These are phyloP conservation scores for Ophiodon elongatus DNA, from an alignment of 2,113 vertebrate species.

Conservation along the genomic window DNA sequence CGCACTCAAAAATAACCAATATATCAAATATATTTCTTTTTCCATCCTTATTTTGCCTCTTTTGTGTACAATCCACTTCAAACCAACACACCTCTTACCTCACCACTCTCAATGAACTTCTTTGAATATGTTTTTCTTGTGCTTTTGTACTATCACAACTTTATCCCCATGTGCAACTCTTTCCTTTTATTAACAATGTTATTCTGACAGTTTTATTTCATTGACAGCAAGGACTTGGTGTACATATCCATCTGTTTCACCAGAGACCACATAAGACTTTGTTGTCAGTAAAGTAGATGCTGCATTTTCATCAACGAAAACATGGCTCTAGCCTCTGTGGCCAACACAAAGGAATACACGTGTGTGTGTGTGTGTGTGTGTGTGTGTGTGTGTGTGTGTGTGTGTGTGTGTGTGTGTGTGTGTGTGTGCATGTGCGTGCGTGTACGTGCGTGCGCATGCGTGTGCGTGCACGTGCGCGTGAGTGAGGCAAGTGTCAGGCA, in stretches of 20 bases:
- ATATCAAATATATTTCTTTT: neutral
- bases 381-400: slow-evolving; percentile 26
- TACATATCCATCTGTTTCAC: slow-evolving; percentile 43
- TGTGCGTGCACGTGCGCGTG: slow-evolving; percentile 26
- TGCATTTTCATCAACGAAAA: slow-evolving; percentile 47
- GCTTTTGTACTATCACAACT: slow-evolving; percentile 12
- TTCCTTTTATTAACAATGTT: slow-evolving; percentile 31
- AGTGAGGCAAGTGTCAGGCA: neutral
- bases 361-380: slow-evolving; percentile 33
- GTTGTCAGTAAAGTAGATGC: slow-evolving; percentile 37
- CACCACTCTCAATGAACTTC: neutral
- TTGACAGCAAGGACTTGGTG: slow-evolving; percentile 21
- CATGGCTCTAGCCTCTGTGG: slow-evolving; percentile 15
- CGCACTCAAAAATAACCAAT: neutral
- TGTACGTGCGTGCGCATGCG: slow-evolving; percentile 23
- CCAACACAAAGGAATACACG: slow-evolving; percentile 11
- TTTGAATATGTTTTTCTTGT: slow-evolving; percentile 8
- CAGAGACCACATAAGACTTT: slow-evolving; percentile 28
- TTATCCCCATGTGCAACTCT: slow-evolving; percentile 27
- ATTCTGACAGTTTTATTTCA: slow-evolving; percentile 38
- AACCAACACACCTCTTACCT: neutral
- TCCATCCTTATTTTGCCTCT: neutral
- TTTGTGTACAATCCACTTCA: slow-evolving; percentile 21
- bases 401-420: slow-evolving; percentile 28
- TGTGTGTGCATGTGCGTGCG: slow-evolving; percentile 22